A percentile compares a stretch with the other conserved stretches of the same genome.
Conservation (phyloP, 2,888 invertebrate genomes). For the Catocala nupta region DNA sequence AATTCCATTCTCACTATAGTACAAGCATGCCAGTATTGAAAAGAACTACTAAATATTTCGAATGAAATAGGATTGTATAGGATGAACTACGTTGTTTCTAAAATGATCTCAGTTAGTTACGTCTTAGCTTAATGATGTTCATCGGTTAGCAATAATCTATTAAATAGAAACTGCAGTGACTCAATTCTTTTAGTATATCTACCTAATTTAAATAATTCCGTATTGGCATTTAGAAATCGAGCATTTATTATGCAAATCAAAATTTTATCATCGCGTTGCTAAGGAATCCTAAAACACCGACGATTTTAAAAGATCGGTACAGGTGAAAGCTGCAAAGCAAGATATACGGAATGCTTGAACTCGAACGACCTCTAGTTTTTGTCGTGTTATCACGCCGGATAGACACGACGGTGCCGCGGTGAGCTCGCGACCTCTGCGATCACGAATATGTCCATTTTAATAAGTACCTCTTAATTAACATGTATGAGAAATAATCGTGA, state of each 20-base stretch:
- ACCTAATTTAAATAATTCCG: too few species aligned
- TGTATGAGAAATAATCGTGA: slow-evolving; percentile 9
- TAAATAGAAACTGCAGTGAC: too few species aligned
- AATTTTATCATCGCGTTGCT: background rate
- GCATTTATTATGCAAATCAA: background rate
- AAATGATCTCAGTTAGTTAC: too few species aligned
- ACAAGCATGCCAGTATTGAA: too few species aligned
- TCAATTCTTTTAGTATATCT: too few species aligned
- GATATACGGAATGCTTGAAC: slow-evolving; percentile 65
- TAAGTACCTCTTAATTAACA: slow-evolving; percentile 13
- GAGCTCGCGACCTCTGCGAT: slow-evolving; percentile 25
- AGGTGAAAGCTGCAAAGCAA: slow-evolving; percentile 74
- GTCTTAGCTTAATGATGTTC: too few species aligned
- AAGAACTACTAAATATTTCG: too few species aligned
- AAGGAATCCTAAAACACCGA: slow-evolving; percentile 25
- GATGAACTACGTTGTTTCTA: too few species aligned
- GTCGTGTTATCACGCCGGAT: slow-evolving; percentile 37
- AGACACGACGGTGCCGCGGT: slow-evolving; percentile 30
- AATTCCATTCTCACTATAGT: too few species aligned
- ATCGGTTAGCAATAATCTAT: too few species aligned
- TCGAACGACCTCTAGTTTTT: slow-evolving; percentile 70
- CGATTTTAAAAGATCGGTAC: slow-evolving; percentile 26
- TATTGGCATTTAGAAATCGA: too few species aligned
- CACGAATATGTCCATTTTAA: slow-evolving; percentile 5
- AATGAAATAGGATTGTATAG: too few species aligned